Conservation (phyloP, 2,113 vertebrate genomes). For the Chionodraco myersi region DNA sequence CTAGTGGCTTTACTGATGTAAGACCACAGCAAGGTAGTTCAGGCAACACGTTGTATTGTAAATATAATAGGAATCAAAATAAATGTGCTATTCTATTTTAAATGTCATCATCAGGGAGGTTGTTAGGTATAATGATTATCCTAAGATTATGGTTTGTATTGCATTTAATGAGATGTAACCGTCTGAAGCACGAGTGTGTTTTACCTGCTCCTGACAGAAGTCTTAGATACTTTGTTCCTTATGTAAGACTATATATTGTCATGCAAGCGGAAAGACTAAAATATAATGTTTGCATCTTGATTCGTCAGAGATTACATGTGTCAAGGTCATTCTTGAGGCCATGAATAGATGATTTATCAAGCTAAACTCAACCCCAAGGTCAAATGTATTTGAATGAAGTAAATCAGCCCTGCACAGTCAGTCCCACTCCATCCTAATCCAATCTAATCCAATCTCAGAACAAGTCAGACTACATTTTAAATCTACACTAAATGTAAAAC, state of each 20-base stretch:
- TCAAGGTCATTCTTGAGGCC: background rate
- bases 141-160: too few species aligned
- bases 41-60: background rate
- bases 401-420: background rate
- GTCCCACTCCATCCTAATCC: too few species aligned
- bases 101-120: too few species aligned
- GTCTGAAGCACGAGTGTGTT: too few species aligned
- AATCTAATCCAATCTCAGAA: background rate
- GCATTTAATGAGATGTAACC: too few species aligned
- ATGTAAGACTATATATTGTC: background rate
- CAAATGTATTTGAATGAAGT: background rate
- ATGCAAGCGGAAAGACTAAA: background rate
- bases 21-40: background rate
- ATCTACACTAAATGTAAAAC: background rate
- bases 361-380: background rate
- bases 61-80: background rate
- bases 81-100: background rate
- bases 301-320: background rate
- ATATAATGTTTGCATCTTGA: background rate
- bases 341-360: background rate
- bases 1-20: conserved; percentile 52
- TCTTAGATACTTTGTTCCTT: background rate
- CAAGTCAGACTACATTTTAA: background rate
- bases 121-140: too few species aligned
- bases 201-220: background rate